Evolutionary conservation across 1,140 invertebrate species (phyloP), one percentile per base, ranked within the genome.

Genomic region (Phymorhynchus buccinoides): DNA sequence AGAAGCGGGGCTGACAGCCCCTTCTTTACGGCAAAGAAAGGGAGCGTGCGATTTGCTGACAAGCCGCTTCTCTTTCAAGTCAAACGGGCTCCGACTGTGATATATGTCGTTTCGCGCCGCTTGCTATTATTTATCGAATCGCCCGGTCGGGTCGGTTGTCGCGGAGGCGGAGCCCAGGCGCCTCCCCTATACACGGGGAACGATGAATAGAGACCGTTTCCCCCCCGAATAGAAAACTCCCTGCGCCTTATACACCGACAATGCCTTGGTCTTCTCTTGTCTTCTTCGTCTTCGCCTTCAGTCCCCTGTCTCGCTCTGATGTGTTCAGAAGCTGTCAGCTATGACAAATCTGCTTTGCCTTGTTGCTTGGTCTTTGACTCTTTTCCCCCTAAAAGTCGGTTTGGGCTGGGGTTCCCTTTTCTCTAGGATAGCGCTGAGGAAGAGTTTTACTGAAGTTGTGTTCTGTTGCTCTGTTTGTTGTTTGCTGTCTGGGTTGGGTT

Each of bases 91-190:
- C 56, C 56, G 56, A 62, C 56, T 62, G 56, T 62, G 56, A 62
- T 62, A 62, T 62, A 62, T 62, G 56, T 62, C 56, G 56, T 62
- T 62, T 4, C 4, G 48, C 18, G 56, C 56, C 56, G 56, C 56
- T n/a, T n/a, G 56, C 56, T 62, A 62, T 62, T 62, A 62, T 62
- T 62, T 62, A 62, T 62, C 56, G n/a, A 62, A 62, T 62, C 56
- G 56, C 12, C 56, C n/a, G n/a, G n/a, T n/a, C n/a, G n/a, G 56
- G 56, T 18, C 48, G 48, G 48, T 52, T 52, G 56, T 22, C 56
- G 56, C 0, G 56, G 56, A 62, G 56, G 56, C 56, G 56, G 56
- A 22, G 56, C 56, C n/a, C 18, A 62, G 56, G 56, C 56, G 56
- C 56, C 56, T 16, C 56, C 18, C 56, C 56, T 16, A 9, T 1